Base-by-base conservation (phyloP, 2,888 invertebrate genomes). In the Volucella zonaria region DNA sequence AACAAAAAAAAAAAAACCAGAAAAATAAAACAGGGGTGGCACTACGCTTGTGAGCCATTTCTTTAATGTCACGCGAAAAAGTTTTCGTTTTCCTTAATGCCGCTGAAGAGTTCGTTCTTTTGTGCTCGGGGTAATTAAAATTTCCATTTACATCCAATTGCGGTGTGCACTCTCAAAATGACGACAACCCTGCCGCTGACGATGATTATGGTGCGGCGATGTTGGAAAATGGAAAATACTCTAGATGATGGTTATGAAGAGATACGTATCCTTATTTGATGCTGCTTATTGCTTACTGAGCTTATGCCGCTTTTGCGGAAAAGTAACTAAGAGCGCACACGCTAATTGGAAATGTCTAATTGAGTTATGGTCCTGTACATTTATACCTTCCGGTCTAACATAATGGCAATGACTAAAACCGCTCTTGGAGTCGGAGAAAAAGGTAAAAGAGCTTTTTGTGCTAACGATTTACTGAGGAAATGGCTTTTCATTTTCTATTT, bases 271-370 rank as follows among this genome's bases (percentile, higher is more conserved):
- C 47, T 8, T 47, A 14, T 47, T 31, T 6, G 31, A 31, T 14
- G 47, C 47, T 14, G 47, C 47, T 47, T 31, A 31, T 31, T 31
- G 31, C 31, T 31, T 31, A 31, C 31, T 31, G 31, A 31, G 6
- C 31, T 31, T 31, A 31, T 31, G 31, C 6, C 31, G 31, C 31
- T 31, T 31, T 71, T 71, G 61, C 61, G 62, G 73, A 81, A 76
- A 71, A 85, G 71, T 73, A 81, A 64, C 64, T 85, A 64, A 85
- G 73, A 85, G 81, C 76, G 81, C 68, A 81, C 85, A 81, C 77
- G 85, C 85, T 85, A 85, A 85, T 85, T 85, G 85, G 85, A 85
- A 85, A 85, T 77, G 76, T 81, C 85, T 81, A 85, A 85, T 85
- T 85, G 85, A 85, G 85, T 85, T 85, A 85, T 81, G 73, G 73